phyloP scores from a whole-genome alignment of 2,888 invertebrate species.

The Cataglyphis cursor region DNA sequence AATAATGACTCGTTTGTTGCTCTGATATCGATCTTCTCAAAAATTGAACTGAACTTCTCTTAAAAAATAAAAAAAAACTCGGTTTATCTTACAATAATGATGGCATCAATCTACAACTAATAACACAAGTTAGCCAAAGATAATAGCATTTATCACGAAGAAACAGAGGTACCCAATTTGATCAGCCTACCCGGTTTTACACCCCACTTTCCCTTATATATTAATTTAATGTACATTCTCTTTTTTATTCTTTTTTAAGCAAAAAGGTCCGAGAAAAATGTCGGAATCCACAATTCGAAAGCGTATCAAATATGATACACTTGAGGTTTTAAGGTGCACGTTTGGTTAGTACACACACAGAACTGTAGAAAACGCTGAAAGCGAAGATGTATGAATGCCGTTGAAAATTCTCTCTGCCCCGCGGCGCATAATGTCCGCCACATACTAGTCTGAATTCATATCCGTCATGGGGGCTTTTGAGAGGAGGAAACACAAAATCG shows the following conservation, averaged over 20 bases:
- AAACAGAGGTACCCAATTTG: no score
- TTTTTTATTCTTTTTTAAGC: neutral
- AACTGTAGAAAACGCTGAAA: slow-evolving; percentile 18
- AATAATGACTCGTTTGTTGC: no score
- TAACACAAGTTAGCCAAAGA: no score
- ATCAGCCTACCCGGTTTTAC: no score
- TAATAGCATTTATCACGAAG: no score
- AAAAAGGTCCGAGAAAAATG: neutral
- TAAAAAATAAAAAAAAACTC: no score
- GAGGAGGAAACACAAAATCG: slow-evolving; percentile 64
- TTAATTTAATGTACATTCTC: neutral
- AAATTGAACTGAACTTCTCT: no score
- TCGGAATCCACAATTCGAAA: neutral
- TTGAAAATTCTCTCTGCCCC: slow-evolving; percentile 40
- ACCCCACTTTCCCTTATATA: neutral
- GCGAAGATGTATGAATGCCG: slow-evolving; percentile 42
- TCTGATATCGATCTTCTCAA: no score
- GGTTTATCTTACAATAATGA: no score
- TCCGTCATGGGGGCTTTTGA: slow-evolving; percentile 50
- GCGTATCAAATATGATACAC: slow-evolving; percentile 15
- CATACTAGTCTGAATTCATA: slow-evolving; percentile 45
- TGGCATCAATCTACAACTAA: no score
- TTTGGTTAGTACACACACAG: slow-evolving; percentile 17
- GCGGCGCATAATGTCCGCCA: slow-evolving; percentile 27
- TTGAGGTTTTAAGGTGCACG: slow-evolving; percentile 36